Conservation (phyloP, 2,888 invertebrate genomes). For the Stegophylla sp. region DNA sequence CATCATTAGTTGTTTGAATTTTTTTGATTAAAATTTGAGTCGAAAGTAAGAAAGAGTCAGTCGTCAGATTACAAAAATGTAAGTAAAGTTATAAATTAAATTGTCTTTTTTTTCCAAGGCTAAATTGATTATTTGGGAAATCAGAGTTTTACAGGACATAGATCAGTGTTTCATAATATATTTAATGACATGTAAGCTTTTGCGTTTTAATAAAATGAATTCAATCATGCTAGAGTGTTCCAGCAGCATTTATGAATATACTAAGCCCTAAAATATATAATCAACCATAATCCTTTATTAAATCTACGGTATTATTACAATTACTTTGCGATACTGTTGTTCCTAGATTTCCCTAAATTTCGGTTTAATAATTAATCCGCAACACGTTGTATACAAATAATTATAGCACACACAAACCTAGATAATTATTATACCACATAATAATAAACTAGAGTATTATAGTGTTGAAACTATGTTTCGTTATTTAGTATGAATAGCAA, state of each 20-base stretch:
- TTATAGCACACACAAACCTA: no score
- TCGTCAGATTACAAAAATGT: conserved; percentile 2
- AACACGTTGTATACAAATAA: neutral
- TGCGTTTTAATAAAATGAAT: neutral
- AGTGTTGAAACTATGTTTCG: neutral
- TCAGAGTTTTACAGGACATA: neutral
- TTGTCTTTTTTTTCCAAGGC: conserved; percentile 4
- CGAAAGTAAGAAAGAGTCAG: neutral
- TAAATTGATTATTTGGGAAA: conserved; percentile 5
- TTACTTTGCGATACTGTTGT: neutral
- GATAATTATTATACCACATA: no score
- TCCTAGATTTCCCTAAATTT: conserved; percentile 19
- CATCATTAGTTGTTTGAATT: conserved; percentile 21
- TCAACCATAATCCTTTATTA: neutral
- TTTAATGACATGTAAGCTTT: neutral
- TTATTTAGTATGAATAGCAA: no score
- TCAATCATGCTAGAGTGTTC: neutral
- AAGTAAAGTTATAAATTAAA: neutral
- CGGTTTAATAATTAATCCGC: neutral
- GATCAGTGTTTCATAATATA: neutral
- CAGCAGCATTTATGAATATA: conserved; percentile 6
- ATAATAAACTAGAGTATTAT: neutral
- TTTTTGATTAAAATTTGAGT: conserved; percentile 2
- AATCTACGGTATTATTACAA: neutral
- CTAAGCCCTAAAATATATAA: neutral